Evolutionary conservation across 2,797 vertebrate species (phyloP).

Genomic region (Arrhamphus sclerolepis): DNA sequence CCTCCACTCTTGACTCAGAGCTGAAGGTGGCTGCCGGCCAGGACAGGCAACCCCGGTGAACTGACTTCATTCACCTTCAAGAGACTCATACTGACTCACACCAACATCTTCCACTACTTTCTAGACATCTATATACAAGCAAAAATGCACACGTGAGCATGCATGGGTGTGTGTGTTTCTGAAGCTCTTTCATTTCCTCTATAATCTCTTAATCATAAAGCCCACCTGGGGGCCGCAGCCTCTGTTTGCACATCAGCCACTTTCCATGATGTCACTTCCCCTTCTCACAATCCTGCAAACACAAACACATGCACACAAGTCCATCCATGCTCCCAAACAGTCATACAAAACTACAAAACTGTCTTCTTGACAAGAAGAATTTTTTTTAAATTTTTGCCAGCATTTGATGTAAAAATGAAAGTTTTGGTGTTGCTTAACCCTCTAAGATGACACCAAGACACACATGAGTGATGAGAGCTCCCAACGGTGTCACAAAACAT

Average conservation of each 20-base stretch:
- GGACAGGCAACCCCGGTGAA: slow-evolving; percentile 52
- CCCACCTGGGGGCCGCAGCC: slow-evolving; percentile 64
- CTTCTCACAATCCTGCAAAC: slow-evolving; percentile 13
- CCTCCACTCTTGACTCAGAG: slow-evolving; percentile 52
- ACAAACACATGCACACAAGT: slow-evolving; percentile 14
- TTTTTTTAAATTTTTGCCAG: too few species aligned
- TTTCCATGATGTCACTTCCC: slow-evolving; percentile 77
- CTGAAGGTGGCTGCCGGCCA: slow-evolving; percentile 45
- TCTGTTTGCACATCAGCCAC: slow-evolving; percentile 60
- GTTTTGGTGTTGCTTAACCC: too few species aligned
- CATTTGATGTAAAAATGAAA: not conserved
- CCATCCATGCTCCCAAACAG: slow-evolving; percentile 4
- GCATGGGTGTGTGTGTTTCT: slow-evolving; percentile 18
- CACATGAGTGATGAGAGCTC: slow-evolving; percentile 8
- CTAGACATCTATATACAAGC: slow-evolving; percentile 27
- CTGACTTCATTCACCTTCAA: slow-evolving; percentile 40
- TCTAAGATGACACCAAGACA: not conserved
- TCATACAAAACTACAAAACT: not conserved
- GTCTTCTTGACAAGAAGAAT: too few species aligned
- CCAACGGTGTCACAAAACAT: slow-evolving; percentile 21
- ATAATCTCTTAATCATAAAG: slow-evolving; percentile 76
- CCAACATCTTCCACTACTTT: slow-evolving; percentile 10
- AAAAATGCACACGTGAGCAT: slow-evolving; percentile 22
- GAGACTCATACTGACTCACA: slow-evolving; percentile 14
- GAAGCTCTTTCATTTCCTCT: slow-evolving; percentile 72